phyloP scores from a whole-genome alignment of 2,113 vertebrate species.

The Mesembrinibis cayennensis region DNA sequence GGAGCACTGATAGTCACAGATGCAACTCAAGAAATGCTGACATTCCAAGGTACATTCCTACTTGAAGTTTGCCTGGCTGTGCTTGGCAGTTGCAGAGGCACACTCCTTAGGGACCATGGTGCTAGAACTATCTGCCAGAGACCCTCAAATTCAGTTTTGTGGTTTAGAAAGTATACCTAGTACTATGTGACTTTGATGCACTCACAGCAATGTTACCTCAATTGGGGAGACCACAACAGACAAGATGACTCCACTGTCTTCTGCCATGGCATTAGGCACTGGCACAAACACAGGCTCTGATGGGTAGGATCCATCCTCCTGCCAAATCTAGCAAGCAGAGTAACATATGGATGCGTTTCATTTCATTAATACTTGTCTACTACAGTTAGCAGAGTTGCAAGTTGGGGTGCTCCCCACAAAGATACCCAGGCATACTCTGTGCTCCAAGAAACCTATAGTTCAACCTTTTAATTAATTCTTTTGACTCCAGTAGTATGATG shows the following conservation, averaged over 20 bases:
- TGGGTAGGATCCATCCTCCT: constrained; percentile 83
- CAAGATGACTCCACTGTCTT: constrained; percentile 86
- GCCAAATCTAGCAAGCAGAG: constrained; percentile 80
- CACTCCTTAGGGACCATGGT: not conserved
- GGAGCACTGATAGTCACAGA: not conserved
- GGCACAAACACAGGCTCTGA: constrained; percentile 91
- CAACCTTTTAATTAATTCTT: not conserved
- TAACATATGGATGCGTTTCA: not conserved
- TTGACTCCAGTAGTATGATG: not conserved
- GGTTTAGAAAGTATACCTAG: not conserved
- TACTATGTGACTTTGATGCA: not conserved
- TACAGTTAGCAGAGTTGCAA: not conserved
- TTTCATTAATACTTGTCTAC: not conserved
- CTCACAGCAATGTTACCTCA: constrained; percentile 71
- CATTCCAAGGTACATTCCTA: not conserved
- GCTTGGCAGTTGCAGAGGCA: not conserved
- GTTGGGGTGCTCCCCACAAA: not conserved
- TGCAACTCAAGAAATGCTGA: not conserved
- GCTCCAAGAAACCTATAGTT: not conserved
- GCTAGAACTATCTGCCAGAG: not conserved
- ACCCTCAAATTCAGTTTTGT: not conserved
- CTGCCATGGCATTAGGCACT: constrained; percentile 74
- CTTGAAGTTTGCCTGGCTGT: not conserved
- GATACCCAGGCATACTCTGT: not conserved
- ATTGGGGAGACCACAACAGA: constrained; percentile 87